Conservation (phyloP, 2,113 vertebrate genomes). For the Mormyrus iriodes region DNA sequence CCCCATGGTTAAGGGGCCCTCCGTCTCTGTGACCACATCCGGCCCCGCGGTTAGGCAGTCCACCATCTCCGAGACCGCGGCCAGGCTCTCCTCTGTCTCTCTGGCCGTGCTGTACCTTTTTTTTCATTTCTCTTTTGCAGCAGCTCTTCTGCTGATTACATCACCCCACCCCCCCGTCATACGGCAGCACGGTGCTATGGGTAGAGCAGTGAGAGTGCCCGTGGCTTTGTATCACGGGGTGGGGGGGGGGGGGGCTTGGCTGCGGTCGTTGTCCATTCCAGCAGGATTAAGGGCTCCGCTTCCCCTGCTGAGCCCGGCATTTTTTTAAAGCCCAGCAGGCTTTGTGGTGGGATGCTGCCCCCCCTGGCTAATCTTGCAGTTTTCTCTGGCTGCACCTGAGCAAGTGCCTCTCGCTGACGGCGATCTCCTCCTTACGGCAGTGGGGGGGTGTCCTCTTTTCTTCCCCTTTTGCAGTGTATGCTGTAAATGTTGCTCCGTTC, state of each 20-base stretch:
- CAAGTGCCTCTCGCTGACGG: background rate
- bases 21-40: background rate
- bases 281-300: constrained; percentile 36
- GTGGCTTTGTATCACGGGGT: background rate
- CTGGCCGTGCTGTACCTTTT: background rate
- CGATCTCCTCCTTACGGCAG: background rate
- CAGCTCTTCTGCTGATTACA: background rate
- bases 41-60: background rate
- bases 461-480: background rate
- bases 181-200: background rate
- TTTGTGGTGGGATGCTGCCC: background rate
- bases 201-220: background rate
- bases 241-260: constrained; percentile 6
- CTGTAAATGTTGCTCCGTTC: constrained; percentile 1
- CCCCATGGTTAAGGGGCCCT: no score
- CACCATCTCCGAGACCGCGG: background rate
- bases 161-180: background rate
- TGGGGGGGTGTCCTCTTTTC: background rate
- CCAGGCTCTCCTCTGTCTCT: background rate
- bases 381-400: background rate
- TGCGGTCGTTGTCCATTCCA: constrained; percentile 32
- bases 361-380: background rate
- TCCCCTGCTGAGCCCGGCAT: constrained; percentile 16
- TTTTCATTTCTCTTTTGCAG: background rate
- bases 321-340: background rate